Evolutionary conservation across 2,113 vertebrate species (phyloP), one percentile per base, ranked within the genome.

Genomic region (Bettongia penicillata): DNA sequence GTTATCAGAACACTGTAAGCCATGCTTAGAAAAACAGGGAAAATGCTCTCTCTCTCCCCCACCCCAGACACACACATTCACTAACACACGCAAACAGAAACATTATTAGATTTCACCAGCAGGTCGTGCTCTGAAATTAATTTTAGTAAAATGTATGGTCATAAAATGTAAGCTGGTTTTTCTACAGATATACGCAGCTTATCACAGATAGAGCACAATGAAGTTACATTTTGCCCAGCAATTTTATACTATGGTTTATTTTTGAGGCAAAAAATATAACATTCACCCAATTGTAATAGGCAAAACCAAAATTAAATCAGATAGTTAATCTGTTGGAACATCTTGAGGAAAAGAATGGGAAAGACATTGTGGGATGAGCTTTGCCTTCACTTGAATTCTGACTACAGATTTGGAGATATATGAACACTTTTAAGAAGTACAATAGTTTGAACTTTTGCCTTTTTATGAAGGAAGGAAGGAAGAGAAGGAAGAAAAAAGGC

Each of bases 1-100:
- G 93, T 94, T 97, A 97, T 97, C 96, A 97, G 96, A 28, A 97
- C 1, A 84, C 68, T 84, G n/a, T 84, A 84, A 93, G 95, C 96
- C 95, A 92, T 77, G 93, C 53, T 23, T 90, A 43, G 93, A 97
- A 96, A 97, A 95, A 96, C 95, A 93, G 94, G 95, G 93, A 93
- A 94, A 94, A 47, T 93, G 93, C 93, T 96, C 97, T 96, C 52
- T 19, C 52, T 3, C 26, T 89, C 4, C 50, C 84, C 31, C 90
- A 43, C 47, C 31, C 11, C 37, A 68, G 28, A 55, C 68, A 61
- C 3, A 48, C 53, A 50, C 90, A 48, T 0, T 53, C 50, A 37
- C 8, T 51, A 28, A 93, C 93, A 92, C 26, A 25, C 90, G 43
- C 53, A 53, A 53, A 94, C 51, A 57, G 24, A 61, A 77, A 92